Percentiles rank a stretch among this genome's conserved stretches.
These are phyloP conservation scores for Luehdorfia chinensis DNA, from an alignment of 1,140 invertebrate genomes.

Conservation along the genomic window DNA sequence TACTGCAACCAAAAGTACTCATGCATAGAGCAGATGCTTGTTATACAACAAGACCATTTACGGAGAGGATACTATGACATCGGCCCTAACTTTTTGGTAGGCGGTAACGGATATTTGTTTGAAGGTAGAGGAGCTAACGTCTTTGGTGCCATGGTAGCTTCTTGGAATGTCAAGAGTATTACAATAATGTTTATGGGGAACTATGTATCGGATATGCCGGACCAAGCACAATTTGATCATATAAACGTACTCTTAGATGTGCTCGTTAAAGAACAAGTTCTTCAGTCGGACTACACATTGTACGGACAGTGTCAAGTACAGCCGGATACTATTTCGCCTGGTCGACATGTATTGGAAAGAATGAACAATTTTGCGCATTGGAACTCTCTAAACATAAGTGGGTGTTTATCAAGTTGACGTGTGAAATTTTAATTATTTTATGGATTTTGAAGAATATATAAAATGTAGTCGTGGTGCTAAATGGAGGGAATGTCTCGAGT, in stretches of 20 bases:
- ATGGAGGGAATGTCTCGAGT: too few species aligned
- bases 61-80: slow-evolving; percentile 43
- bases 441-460: too few species aligned
- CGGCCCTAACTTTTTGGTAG: slow-evolving; percentile 55
- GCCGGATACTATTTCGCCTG: slow-evolving; percentile 38
- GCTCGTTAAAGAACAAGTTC: slow-evolving; percentile 33
- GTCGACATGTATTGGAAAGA: slow-evolving; percentile 34
- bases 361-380: slow-evolving; percentile 41
- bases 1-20: slow-evolving; percentile 39
- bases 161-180: slow-evolving; percentile 44
- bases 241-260: slow-evolving; percentile 38
- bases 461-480: too few species aligned
- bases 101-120: slow-evolving; percentile 50
- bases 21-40: slow-evolving; percentile 44
- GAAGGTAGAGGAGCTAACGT: slow-evolving; percentile 63
- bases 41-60: slow-evolving; percentile 50
- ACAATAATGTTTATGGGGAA: slow-evolving; percentile 62
- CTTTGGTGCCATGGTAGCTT: slow-evolving; percentile 39
- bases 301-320: slow-evolving; percentile 51
- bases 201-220: slow-evolving; percentile 29
- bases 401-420: slow-evolving; percentile 26
- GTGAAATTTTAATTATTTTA: too few species aligned
- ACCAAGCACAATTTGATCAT: slow-evolving; percentile 43
- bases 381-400: slow-evolving; percentile 30
- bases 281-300: slow-evolving; percentile 37